Evolutionary conservation across 2,113 vertebrate genomes (phyloP), one percentile per base, ranked within the genome.

Genomic region (Thalassarche chlororhynchos): DNA sequence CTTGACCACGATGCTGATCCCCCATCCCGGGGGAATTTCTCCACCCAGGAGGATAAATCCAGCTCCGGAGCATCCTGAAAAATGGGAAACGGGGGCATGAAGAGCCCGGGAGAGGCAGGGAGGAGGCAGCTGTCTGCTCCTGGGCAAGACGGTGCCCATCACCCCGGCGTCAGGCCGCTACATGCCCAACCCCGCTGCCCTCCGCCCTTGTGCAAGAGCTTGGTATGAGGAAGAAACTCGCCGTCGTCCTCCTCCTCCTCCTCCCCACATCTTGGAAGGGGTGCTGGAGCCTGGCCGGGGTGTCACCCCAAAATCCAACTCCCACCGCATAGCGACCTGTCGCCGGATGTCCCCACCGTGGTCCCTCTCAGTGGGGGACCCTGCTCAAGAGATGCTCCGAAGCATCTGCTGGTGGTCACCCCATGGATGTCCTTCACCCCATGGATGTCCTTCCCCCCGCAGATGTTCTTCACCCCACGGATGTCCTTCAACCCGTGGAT

Each of bases 311-410:
- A 64, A 68, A 40, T 32, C 52, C 58, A 72, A 1, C 5, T 31
- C 36, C 15, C 21, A 29, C 4, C 31, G 17, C 61, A 9, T 2
- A 14, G 66, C 2, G 7, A 34, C 25, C 20, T n/a, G 31, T 14
- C 23, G 36, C 55, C 0, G 0, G 13, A 12, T 9, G 38, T 26
- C n/a, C 65, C 69, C 69, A 29, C 4, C 0, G 1, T 1, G 4
- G 24, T 14, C 32, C 5, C 6, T 14, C 31, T 29, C 0, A 0
- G 16, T 17, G 31, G 12, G 44, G 23, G 31, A 9, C 32, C 42
- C 54, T 28, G n/a, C 13, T 55, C 12, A 8, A 20, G 26, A 0
- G 34, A 9, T 57, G 47, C 23, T 46, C 11, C 26, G 18, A n/a
- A 58, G 15, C 12, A 5, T 47, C 29, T 24, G 32, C 17, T 65